Base-by-base conservation (phyloP, 2,113 vertebrate genomes). In the Corythoichthys intestinalis region DNA sequence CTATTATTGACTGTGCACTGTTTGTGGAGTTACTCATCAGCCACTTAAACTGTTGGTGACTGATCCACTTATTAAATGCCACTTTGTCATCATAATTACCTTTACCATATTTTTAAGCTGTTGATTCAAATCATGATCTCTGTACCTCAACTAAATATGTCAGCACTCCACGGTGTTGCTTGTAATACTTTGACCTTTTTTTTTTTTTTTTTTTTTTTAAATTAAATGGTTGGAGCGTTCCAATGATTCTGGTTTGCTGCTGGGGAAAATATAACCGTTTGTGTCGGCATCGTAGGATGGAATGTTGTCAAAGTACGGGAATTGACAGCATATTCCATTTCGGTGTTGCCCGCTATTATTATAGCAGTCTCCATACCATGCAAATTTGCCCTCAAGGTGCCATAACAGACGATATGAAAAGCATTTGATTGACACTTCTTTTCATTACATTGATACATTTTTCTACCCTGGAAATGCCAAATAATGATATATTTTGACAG, bases 1-100 rank as follows among this genome's bases (percentile, higher is more conserved):
- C 38, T 14, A 75, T n/a, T 52, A 74, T 60, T 41, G 11, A 14
- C 20, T 49, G 44, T 38, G 58, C 44, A 37, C 68, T 58, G 49
- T 75, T 75, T 81, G 66, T 28, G 62, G 44, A 71, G 73, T 58
- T 66, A 71, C 71, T 78, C 65, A 77, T 76, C 60, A 8, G 62
- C 67, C 54, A 52, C 63, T 28, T 72, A 73, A 76, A 70, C 83
- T 74, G 57, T 48, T 41, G 44, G 61, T 74, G 62, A 78, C 78
- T 75, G 81, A 83, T 84, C 76, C 70, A 67, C 76, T 79, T 67
- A 73, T 71, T 73, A 82, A 81, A 70, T 85, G 81, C 67, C 76
- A 76, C 75, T 57, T 85, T 79, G 80, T 81, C 76, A 82, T 81
- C 76, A 82, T 81, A 85, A 87, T 80, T 79, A 84, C 79, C 83